A percentile compares a stretch with the other conserved stretches of the same genome.
Evolutionary conservation across 2,888 invertebrate species (phyloP).

Genomic region (Drosophila cyrtoloma): DNA sequence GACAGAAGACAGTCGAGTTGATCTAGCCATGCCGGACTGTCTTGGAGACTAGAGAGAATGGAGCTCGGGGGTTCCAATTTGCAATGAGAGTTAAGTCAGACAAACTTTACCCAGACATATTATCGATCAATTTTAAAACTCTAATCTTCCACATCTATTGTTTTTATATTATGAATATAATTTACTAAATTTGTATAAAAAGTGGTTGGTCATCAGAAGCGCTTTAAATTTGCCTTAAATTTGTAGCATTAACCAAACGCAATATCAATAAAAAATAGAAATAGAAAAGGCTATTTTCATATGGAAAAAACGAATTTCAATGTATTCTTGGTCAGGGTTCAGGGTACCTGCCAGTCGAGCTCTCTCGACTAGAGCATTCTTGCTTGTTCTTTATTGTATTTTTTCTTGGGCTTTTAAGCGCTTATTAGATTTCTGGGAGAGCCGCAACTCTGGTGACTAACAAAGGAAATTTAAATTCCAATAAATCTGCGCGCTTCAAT

Average conservation of each 20-base stretch:
- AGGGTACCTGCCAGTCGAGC: not conserved
- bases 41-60: not conserved
- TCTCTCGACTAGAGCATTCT: not conserved
- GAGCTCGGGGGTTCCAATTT: not conserved
- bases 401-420: conserved; percentile 41
- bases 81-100: not conserved
- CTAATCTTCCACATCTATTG: not conserved
- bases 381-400: not conserved
- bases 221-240: not conserved
- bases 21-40: not conserved
- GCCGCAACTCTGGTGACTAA: conserved; percentile 52
- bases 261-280: not conserved
- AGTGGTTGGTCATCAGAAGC: not conserved
- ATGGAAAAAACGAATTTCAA: not conserved
- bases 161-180: not conserved
- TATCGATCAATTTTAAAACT: not conserved
- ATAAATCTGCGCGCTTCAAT: conserved; percentile 76
- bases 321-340: not conserved
- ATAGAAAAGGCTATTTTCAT: not conserved
- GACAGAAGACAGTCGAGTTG: not conserved
- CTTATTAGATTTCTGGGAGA: conserved; percentile 66
- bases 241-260: no score
- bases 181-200: not conserved
- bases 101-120: not conserved
- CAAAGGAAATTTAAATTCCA: conserved; percentile 76